Evolutionary conservation across 2,797 vertebrate genomes (phyloP).

Genomic region (Sebastes kiyomatsui): DNA sequence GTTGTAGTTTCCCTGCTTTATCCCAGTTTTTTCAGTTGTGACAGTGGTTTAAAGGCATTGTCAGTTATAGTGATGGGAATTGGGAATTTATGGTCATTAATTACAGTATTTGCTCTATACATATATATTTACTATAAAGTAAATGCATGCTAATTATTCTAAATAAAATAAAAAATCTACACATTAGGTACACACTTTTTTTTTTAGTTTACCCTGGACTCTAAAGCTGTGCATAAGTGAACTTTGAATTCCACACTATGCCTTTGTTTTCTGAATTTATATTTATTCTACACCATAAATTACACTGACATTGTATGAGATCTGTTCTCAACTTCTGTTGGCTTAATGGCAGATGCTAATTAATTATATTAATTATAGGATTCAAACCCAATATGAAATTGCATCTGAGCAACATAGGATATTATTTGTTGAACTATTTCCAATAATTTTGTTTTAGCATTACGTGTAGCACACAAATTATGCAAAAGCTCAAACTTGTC

Average conservation of each 20-base stretch:
- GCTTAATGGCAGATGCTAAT: background rate
- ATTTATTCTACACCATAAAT: background rate
- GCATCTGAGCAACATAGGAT: background rate
- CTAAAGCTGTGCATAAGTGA: background rate
- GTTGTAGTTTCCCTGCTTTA: background rate
- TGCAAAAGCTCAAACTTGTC: background rate
- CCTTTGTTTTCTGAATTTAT: background rate
- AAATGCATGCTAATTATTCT: background rate
- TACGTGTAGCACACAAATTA: background rate
- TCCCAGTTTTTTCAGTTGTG: background rate
- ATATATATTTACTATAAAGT: background rate
- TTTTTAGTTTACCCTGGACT: background rate
- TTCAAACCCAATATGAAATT: background rate
- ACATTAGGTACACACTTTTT: background rate
- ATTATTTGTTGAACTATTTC: background rate
- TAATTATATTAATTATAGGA: background rate
- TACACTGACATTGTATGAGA: background rate
- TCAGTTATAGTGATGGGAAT: background rate
- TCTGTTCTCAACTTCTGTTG: background rate
- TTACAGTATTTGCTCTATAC: background rate
- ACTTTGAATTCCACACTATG: background rate
- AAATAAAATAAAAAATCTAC: background rate
- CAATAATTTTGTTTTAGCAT: background rate
- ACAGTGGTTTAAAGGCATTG: background rate
- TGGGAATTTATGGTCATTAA: background rate